A percentile compares a stretch with the other conserved stretches of the same genome.
These are phyloP conservation scores for Actinopyga echinites DNA, from an alignment of 53 echinoderm and acorn worm genomes.

Conservation along the genomic window DNA sequence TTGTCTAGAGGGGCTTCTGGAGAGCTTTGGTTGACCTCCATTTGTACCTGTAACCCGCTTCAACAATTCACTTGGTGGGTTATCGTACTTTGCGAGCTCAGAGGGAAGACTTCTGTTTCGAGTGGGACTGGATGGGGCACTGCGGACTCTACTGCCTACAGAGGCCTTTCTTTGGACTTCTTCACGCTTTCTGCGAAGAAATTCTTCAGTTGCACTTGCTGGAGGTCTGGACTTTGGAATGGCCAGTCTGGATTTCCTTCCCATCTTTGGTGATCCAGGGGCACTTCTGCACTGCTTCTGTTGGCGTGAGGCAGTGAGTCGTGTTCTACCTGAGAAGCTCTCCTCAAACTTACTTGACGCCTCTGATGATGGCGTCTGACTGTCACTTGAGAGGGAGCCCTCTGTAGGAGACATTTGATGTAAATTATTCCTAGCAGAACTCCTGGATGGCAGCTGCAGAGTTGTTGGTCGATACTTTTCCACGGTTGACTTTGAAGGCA, in stretches of 20 bases:
- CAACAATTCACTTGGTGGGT: conserved; percentile 29
- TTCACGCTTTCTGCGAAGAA: conserved; percentile 59
- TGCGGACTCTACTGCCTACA: conserved; percentile 24
- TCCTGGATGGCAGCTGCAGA: conserved; percentile 41
- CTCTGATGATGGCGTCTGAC: conserved; percentile 53
- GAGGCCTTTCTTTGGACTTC: conserved; percentile 46
- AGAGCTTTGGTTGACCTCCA: neutral
- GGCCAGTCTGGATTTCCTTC: conserved; percentile 27
- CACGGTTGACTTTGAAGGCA: neutral
- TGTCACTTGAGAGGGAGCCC: conserved; percentile 46
- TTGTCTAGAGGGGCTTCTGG: conserved; percentile 20
- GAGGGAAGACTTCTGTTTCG: conserved; percentile 42
- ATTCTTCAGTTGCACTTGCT: conserved; percentile 66
- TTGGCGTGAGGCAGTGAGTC: neutral
- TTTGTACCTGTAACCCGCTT: conserved; percentile 28
- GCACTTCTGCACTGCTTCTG: conserved; percentile 10
- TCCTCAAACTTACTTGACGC: conserved; percentile 58
- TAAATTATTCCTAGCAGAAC: conserved; percentile 49
- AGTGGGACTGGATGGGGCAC: conserved; percentile 89
- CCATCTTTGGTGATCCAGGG: conserved; percentile 30
- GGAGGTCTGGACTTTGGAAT: conserved; percentile 57
- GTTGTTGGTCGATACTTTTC: conserved; percentile 51
- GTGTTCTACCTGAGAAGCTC: conserved; percentile 17
- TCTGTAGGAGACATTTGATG: conserved; percentile 29
- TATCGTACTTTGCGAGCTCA: conserved; percentile 12